Base-by-base conservation (phyloP, 2,888 invertebrate genomes). In the Selenia dentaria region DNA sequence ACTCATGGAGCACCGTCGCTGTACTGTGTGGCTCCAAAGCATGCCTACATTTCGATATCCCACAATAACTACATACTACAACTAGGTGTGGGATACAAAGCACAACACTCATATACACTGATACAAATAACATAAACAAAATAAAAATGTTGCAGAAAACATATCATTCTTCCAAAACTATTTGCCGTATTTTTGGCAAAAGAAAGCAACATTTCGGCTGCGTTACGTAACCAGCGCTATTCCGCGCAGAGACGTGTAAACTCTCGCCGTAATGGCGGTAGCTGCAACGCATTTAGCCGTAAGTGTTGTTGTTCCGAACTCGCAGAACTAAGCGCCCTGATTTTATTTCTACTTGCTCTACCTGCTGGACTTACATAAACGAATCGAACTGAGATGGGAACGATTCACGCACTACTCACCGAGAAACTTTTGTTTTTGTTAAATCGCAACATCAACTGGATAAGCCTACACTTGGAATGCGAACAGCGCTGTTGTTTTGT, bases 231-330 rank as follows among this genome's bases (percentile, higher is more conserved):
- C 5, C 5, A n/a, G 14, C 9, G 32, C 10, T 10, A 10, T 10
- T 28, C 18, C 10, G n/a, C n/a, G 44, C 16, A 28, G 34, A 34
- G 34, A 34, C 40, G 45, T 35, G 39, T 36, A 40, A 25, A 40
- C 40, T 40, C 31, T 20, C 25, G 26, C 26, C 26, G 31, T 40
- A 46, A 46, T 46, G 32, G 40, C 40, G 35, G 46, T 35, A 28
- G 35, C 26, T 46, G 46, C 40, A 40, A 27, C 36, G 39, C 46
- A 40, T 46, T 46, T 46, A 46, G 46, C 40, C 31, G 46, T 46
- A 46, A 46, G 46, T 46, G 46, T 46, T 46, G 46, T 40, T 46
- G 39, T 45, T 39, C 13, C 13, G 9, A 39, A 39, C 34, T 45
- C 20, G 39, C 31, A 13, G 22, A 34, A 44, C 13, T 36, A 36